phyloP scores from a whole-genome alignment of 1,140 invertebrate species.

The Drosophila kurseongensis region DNA sequence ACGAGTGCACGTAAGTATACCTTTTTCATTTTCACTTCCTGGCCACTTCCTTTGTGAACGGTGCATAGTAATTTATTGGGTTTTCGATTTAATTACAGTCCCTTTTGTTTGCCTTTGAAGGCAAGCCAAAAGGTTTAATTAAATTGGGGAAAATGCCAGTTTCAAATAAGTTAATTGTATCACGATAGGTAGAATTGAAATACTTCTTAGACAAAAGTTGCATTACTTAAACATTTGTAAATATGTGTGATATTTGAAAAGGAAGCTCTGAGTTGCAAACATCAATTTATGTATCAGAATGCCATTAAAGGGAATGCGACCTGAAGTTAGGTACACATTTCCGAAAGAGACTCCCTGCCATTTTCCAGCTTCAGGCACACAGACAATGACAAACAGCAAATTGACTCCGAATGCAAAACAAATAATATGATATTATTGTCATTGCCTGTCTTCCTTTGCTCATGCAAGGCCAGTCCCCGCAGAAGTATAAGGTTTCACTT shows the following conservation, averaged over 20 bases:
- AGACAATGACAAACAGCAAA: slow-evolving; percentile 44
- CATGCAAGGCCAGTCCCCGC: slow-evolving; percentile 4
- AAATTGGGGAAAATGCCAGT: background rate
- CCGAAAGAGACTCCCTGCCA: background rate
- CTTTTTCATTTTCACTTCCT: background rate
- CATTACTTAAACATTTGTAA: background rate
- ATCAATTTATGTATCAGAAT: background rate
- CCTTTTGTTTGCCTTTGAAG: slow-evolving; percentile 2
- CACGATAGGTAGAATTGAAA: background rate
- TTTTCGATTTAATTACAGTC: slow-evolving; percentile 7
- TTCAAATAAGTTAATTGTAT: background rate
- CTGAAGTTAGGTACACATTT: slow-evolving; percentile 1
- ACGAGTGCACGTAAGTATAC: slow-evolving; percentile 88
- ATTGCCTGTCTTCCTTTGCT: slow-evolving; percentile 31
- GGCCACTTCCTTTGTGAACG: slow-evolving; percentile 1
- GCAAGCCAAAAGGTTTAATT: background rate
- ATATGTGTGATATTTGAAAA: background rate
- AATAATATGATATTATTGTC: slow-evolving; percentile 76
- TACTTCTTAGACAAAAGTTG: too few species aligned
- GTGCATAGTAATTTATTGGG: background rate
- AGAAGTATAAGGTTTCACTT: background rate
- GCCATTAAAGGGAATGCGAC: background rate
- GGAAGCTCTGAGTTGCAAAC: background rate
- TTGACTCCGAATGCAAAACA: slow-evolving; percentile 65
- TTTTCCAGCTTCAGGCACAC: slow-evolving; percentile 24